Evolutionary conservation across 53 echinoderm and acorn worm species (phyloP), one percentile per base, ranked within the genome.

Genomic region (Henricia sp.): DNA sequence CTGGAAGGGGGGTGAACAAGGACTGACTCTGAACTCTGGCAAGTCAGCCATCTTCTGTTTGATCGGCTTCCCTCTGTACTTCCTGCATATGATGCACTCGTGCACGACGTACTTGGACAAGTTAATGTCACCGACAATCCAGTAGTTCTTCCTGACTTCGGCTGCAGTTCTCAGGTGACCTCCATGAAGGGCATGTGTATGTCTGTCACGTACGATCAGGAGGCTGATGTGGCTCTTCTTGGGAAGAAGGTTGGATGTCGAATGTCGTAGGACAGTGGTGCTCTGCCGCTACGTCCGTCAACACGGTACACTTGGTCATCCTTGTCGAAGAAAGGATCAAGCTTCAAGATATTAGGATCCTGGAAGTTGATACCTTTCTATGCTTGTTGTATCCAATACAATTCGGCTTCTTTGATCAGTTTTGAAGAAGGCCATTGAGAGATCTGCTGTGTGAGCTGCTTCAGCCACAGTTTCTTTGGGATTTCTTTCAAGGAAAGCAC

Each of bases 21-120:
- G 86, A 17, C 16, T 87, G 35, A 93, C 77, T 44, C 88, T 68
- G 77, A 83, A 91, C 24, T 83, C 89, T 82, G 86, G 89, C 25
- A 91, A 52, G 71, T 93, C 90, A n/a, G 93, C 90, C 90, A 93
- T 93, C 37, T 63, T 93, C 41, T 93, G 90, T 29, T 82, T 33
- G 53, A 71, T 19, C 28, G 93, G 93, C 51, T 86, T 89, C 12
- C 93, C 82, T 68, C 71, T 85, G 82, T 85, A 36, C 36, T 54
- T 89, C 56, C 63, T 85, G 59, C 88, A 88, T 30, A 44, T 70
- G n/a, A 65, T 17, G 89, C 26, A 62, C 82, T 72, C 3, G 91
- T 82, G 72, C 24, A 89, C 92, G 13, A 92, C 89, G 20, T 68
- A 52, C 56, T 50, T 82, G 67, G 87, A 86, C 40, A 91, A 27